phyloP scores from a whole-genome alignment of 2,113 vertebrate genomes.

The Festucalex cinctus region DNA sequence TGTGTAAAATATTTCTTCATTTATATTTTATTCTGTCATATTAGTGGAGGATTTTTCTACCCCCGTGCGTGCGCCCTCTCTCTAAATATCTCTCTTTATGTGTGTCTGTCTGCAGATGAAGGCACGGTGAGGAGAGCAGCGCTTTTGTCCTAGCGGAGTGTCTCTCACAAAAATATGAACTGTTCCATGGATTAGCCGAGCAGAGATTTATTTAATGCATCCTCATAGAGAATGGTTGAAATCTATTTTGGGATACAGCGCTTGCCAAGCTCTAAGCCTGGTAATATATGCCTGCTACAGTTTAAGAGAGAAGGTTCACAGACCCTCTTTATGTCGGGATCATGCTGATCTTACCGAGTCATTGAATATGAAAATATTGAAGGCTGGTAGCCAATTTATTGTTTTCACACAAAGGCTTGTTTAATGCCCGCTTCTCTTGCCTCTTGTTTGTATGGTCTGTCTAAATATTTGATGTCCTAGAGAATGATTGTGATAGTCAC shows the following conservation, averaged over 20 bases:
- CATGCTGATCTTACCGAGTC: constrained; percentile 71
- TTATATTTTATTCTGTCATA: constrained; percentile 56
- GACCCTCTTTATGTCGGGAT: constrained; percentile 76
- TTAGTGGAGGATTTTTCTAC: constrained; percentile 64
- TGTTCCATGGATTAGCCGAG: constrained; percentile 78
- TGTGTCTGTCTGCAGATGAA: constrained; percentile 73
- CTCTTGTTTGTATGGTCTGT: constrained; percentile 69
- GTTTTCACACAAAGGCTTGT: constrained; percentile 58
- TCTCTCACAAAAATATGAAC: constrained; percentile 75
- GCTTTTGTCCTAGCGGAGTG: constrained; percentile 75
- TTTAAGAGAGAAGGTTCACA: constrained; percentile 78
- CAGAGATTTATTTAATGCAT: constrained; percentile 83
- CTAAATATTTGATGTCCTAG: constrained; percentile 76
- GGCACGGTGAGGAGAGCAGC: constrained; percentile 63
- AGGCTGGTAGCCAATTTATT: constrained; percentile 61
- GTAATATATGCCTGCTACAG: constrained; percentile 82
- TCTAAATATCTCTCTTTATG: constrained; percentile 74
- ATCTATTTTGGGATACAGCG: constrained; percentile 80
- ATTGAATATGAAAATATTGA: constrained; percentile 73
- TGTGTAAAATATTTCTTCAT: constrained; percentile 20
- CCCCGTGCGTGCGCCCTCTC: constrained; percentile 35
- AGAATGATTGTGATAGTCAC: constrained; percentile 71
- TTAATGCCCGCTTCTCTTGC: constrained; percentile 45
- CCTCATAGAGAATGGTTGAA: constrained; percentile 79
- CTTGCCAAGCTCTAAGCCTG: constrained; percentile 79